phyloP scores from a whole-genome alignment of 1,140 invertebrate genomes.

The Spodoptera litura region DNA sequence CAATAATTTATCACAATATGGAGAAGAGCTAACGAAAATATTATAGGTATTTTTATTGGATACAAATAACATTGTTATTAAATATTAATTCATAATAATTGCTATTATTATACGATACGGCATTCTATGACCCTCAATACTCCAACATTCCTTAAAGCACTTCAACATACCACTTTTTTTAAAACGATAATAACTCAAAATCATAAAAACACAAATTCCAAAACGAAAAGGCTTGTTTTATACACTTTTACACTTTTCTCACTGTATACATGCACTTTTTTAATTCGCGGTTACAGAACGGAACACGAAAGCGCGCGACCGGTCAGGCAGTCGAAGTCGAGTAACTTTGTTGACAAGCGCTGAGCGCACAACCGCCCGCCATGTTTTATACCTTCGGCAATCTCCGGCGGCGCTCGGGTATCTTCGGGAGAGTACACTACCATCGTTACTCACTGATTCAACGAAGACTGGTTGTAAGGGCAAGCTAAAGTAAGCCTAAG shows the following conservation, averaged over 20 bases:
- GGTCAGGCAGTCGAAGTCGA: slow-evolving; percentile 62
- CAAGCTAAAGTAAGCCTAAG: too few relatives aligned
- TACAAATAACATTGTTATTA: not conserved
- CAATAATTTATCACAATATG: not conserved
- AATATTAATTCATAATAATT: slow-evolving; percentile 29
- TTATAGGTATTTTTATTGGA: too few relatives aligned
- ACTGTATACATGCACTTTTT: slow-evolving; percentile 56
- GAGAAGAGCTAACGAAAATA: too few relatives aligned
- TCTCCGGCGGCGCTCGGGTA: slow-evolving; percentile 67
- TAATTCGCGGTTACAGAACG: slow-evolving; percentile 50
- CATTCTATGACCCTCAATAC: slow-evolving; percentile 39
- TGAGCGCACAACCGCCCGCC: slow-evolving; percentile 68
- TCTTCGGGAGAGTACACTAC: slow-evolving; percentile 56
- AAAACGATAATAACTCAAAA: slow-evolving; percentile 23
- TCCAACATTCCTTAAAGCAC: slow-evolving; percentile 50
- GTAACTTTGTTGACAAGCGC: slow-evolving; percentile 83
- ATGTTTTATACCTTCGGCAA: slow-evolving; percentile 73
- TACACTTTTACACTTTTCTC: slow-evolving; percentile 49
- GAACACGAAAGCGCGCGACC: slow-evolving; percentile 63
- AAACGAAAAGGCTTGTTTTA: slow-evolving; percentile 27
- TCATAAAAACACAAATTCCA: slow-evolving; percentile 36
- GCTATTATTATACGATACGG: slow-evolving; percentile 30
- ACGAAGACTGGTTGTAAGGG: not conserved
- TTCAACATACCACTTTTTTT: slow-evolving; percentile 47
- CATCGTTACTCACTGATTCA: slow-evolving; percentile 50